A percentile compares a stretch with the other conserved stretches of the same genome.
These are phyloP conservation scores for Catharus fuscescens DNA, from an alignment of 2,113 vertebrate genomes.

Conservation along the genomic window DNA sequence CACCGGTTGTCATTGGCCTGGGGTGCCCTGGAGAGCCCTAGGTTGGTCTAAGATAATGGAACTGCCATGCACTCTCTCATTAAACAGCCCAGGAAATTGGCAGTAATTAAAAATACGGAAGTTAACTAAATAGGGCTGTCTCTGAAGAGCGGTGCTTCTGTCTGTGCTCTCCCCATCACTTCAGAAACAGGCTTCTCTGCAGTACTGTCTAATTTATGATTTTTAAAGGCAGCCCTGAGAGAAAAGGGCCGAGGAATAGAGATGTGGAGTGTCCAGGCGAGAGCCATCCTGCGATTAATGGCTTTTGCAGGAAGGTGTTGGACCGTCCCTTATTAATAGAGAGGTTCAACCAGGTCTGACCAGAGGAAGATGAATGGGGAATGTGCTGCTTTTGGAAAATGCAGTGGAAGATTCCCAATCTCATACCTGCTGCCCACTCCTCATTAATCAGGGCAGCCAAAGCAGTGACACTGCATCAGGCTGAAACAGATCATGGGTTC, in stretches of 20 bases:
- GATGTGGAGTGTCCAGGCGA: background rate
- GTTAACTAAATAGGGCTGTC: constrained; percentile 29
- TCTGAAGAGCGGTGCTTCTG: background rate
- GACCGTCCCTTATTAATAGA: background rate
- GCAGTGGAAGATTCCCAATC: background rate
- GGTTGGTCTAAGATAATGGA: background rate
- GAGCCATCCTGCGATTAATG: background rate
- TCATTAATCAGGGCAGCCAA: background rate
- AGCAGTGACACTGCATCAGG: fast-evolving
- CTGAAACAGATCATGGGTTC: background rate
- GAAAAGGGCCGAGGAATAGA: background rate
- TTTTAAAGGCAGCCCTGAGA: background rate
- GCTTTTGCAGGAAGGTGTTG: background rate
- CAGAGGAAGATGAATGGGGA: background rate
- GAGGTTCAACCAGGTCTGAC: background rate
- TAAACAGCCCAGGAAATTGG: background rate
- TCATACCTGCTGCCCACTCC: background rate
- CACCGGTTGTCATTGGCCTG: background rate
- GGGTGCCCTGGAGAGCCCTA: background rate
- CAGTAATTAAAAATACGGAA: constrained; percentile 31
- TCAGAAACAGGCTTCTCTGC: background rate
- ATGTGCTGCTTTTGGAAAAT: background rate
- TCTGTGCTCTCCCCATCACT: background rate
- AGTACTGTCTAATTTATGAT: background rate
- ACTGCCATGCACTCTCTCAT: background rate